Evolutionary conservation across 2,888 invertebrate genomes (phyloP), one percentile per base, ranked within the genome.

Genomic region (Drosophila formosana): DNA sequence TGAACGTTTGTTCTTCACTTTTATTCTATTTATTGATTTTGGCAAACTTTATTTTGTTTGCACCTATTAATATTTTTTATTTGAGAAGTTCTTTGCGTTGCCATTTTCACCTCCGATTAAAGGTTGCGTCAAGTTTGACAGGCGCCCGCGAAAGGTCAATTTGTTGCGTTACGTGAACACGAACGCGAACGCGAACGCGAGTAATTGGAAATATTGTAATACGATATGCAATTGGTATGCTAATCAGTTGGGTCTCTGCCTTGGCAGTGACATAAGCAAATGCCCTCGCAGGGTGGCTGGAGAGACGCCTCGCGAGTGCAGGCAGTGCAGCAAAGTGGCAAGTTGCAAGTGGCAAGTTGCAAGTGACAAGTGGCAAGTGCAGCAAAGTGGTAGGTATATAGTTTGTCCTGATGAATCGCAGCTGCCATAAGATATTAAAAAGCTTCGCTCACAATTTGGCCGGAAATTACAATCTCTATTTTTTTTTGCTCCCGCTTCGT

Each of bases 391-490:
- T 13, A 49, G 26, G 46, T 55, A 26, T 47, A 23, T 67, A 53
- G 65, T 53, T 55, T 57, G 25, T 45, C 13, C 67, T 63, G 73
- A 64, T 64, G 73, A 64, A 68, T 68, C 73, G 64, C 73, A 73
- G 63, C 73, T 73, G 73, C 52, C 39, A 49, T 58, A 62, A 61
- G 68, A 76, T 75, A 76, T 76, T 75, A 72, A 76, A 71, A 75
- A 65, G 75, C 56, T 68, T 68, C 68, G 47, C 58, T 76, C 62
- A 72, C 76, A 76, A 75, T 75, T 75, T 75, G 65, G 66, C 76
- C 75, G 75, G 75, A 76, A 76, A 76, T 76, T 76, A 76, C 68
- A 66, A 72, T 63, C 50, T 56, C 18, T 55, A 26, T 52, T 61
- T 25, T 34, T 26, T 50, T 68, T 68, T 52, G 18, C 18, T 18